Base-by-base conservation (phyloP, 1,140 invertebrate genomes). In the Diachasma alloeum region DNA sequence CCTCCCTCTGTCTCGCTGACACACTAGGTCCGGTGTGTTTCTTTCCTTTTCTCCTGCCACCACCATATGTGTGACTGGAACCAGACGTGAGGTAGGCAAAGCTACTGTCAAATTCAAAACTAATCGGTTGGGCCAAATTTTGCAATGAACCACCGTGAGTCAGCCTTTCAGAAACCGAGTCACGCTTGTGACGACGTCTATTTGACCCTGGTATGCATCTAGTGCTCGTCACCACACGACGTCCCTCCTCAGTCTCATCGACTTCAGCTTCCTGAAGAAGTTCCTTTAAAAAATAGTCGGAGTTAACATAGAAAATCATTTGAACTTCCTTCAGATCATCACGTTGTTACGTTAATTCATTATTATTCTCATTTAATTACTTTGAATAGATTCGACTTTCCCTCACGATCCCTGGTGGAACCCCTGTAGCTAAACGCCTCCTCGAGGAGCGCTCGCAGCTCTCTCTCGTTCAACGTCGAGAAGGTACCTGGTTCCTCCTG, bases 381-480 rank as follows among this genome's bases (percentile, higher is more conserved):
- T 90, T 94, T 94, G 86, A 95, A 95, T 24, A 95, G 90, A 85
- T 90, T 91, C 82, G 93, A 94, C 87, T 94, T 94, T 81, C 93
- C 93, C 87, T 94, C 93, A 73, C 93, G 90, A 86, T 95, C 94
- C 90, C 94, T 94, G 48, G 94, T 94, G 82, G 92, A 91, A 87
- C 75, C 75, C 9, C 94, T 95, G 87, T 95, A 95, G 67, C 91
- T 93, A 82, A 94, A 91, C 74, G 94, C 94, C 91, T 95, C 94
- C 84, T 95, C 93, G 77, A 95, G 88, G 42, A 95, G 87, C 59
- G 93, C 92, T 76, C 92, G 91, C 75, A 95, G 86, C 83, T 93
- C 92, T 36, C 91, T 91, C 85, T 95, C 94, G 84, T 95, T 93
- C 80, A 95, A 85, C 72, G 90, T 91, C 72, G 91, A 92, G 79